Conservation (phyloP, 2,113 vertebrate species). For the Podocnemis expansa region DNA sequence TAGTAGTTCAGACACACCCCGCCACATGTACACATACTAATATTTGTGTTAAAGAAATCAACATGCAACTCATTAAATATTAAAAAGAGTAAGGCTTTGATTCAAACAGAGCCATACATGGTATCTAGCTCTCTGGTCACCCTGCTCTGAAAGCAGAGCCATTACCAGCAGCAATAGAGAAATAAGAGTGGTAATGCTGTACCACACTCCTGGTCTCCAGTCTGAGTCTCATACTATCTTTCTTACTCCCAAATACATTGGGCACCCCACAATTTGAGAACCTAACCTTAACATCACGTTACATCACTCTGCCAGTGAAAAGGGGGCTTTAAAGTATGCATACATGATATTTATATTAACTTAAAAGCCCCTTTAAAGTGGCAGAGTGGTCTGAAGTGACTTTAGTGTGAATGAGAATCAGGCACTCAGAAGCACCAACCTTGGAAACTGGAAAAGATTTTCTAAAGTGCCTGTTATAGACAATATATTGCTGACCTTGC, state of each 20-base stretch:
- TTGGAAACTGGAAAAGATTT: not conserved
- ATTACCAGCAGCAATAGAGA: not conserved
- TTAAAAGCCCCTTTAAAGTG: not conserved
- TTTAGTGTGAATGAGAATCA: not conserved
- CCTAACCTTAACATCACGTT: fast-evolving
- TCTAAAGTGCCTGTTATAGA: not conserved
- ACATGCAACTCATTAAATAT: not conserved
- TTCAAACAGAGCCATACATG: not conserved
- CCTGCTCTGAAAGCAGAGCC: not conserved
- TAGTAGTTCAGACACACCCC: not conserved
- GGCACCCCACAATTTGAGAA: not conserved
- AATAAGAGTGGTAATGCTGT: not conserved
- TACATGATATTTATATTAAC: not conserved
- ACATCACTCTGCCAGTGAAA: not conserved
- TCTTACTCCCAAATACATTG: no score
- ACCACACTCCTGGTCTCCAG: not conserved
- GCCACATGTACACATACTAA: not conserved
- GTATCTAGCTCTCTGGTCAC: not conserved
- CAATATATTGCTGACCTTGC: not conserved
- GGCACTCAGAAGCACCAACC: not conserved
- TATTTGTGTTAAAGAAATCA: no score
- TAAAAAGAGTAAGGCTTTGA: not conserved
- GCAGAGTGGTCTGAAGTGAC: not conserved
- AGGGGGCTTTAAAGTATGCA: not conserved
- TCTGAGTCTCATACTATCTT: not conserved